Conservation (phyloP, 2,797 vertebrate species). For the Cossypha caffra region DNA sequence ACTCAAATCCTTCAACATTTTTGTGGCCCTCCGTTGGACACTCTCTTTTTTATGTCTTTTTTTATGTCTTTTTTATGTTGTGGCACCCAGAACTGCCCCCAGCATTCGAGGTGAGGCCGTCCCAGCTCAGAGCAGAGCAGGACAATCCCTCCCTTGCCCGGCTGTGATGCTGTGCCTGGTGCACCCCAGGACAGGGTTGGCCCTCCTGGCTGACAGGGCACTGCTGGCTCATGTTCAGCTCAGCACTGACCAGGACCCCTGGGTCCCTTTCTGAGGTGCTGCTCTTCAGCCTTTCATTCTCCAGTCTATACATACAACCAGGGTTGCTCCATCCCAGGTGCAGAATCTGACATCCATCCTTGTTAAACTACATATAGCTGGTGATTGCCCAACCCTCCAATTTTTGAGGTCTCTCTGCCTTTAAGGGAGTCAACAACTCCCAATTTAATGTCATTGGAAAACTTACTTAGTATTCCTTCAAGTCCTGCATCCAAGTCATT, state of each 20-base stretch:
- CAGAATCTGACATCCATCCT: background rate
- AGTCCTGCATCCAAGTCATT: background rate
- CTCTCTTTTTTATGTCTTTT: rapidly evolving
- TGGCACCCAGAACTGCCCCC: rapidly evolving
- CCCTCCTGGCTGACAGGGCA: background rate
- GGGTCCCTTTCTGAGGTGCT: rapidly evolving
- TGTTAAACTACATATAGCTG: background rate
- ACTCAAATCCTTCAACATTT: background rate
- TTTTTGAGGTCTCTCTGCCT: background rate
- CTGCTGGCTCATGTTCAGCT: rapidly evolving
- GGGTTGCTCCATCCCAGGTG: no score
- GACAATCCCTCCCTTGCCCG: rapidly evolving
- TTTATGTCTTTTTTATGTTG: background rate
- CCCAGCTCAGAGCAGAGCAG: rapidly evolving
- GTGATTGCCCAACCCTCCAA: no score
- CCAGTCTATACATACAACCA: background rate
- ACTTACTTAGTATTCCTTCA: background rate
- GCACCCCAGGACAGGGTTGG: rapidly evolving
- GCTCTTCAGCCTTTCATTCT: background rate
- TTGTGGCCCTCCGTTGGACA: rapidly evolving
- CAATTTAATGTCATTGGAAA: background rate
- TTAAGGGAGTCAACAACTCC: background rate
- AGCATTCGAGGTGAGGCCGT: rapidly evolving
- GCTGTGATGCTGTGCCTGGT: background rate
- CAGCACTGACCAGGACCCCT: rapidly evolving